These are phyloP conservation scores for Troides oblongomaculatus DNA, from an alignment of 2,888 invertebrate genomes.

Conservation along the genomic window DNA sequence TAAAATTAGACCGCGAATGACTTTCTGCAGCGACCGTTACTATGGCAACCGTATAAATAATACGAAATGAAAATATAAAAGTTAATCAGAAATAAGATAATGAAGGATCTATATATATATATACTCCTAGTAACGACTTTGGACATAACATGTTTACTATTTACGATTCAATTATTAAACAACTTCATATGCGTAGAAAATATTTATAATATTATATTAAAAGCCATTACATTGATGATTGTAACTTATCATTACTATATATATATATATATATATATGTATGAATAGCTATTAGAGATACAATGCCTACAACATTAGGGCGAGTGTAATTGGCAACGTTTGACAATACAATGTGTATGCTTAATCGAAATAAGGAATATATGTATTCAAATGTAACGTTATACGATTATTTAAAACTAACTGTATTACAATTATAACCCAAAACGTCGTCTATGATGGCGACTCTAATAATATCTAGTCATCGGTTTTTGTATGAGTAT, in stretches of 20 bases:
- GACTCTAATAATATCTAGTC: constrained; percentile 55
- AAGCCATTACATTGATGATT: not conserved
- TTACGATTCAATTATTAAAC: not conserved
- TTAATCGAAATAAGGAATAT: constrained; percentile 50
- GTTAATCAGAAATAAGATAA: no score
- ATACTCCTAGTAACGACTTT: not conserved
- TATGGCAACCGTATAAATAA: no score
- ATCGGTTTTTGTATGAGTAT: constrained; percentile 52
- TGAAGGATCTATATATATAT: no score
- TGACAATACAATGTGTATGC: constrained; percentile 74
- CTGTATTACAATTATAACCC: constrained; percentile 19
- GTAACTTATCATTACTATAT: not conserved
- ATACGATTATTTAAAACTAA: constrained; percentile 4
- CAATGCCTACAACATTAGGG: constrained; percentile 55
- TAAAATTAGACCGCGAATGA: no score
- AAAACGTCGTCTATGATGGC: constrained; percentile 13
- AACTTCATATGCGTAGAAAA: not conserved
- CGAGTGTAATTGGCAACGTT: constrained; percentile 69
- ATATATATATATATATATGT: constrained; percentile 13
- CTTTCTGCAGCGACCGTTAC: no score
- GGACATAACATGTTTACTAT: not conserved
- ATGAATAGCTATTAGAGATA: constrained; percentile 40
- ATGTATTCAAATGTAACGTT: constrained; percentile 34
- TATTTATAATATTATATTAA: not conserved
- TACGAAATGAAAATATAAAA: no score